phyloP scores from a whole-genome alignment of 2,113 vertebrate genomes.

The Brachypteracias leptosomus region DNA sequence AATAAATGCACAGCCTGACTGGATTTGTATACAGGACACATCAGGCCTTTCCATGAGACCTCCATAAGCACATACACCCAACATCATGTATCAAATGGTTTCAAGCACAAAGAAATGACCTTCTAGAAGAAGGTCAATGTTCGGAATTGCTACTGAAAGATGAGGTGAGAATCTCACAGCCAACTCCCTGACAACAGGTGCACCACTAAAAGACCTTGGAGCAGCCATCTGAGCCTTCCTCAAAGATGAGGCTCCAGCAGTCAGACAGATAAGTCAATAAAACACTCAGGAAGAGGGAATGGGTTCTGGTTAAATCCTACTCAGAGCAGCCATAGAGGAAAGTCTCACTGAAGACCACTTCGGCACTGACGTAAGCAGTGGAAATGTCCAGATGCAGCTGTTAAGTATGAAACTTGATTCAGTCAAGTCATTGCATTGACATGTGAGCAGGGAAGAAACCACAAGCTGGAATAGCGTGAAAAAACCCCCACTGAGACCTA shows the following conservation, averaged over 20 bases:
- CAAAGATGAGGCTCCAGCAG: background rate
- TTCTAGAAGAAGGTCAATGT: background rate
- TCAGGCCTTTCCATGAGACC: background rate
- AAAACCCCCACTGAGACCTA: background rate
- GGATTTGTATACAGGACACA: background rate
- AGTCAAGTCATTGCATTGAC: background rate
- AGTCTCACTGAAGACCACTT: background rate
- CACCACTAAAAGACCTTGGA: background rate
- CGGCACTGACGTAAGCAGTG: background rate
- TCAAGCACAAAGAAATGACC: rapidly evolving
- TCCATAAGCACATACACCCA: rapidly evolving
- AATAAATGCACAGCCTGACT: background rate
- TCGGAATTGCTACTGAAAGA: background rate
- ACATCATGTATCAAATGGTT: background rate
- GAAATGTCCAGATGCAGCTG: background rate
- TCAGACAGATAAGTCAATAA: background rate
- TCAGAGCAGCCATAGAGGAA: background rate
- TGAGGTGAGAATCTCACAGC: background rate
- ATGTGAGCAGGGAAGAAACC: background rate
- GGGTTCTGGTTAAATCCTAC: background rate
- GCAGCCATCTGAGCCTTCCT: background rate
- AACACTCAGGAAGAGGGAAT: background rate
- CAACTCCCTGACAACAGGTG: background rate
- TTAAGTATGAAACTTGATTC: background rate
- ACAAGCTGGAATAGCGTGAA: background rate